phyloP scores from a whole-genome alignment of 2,113 vertebrate species.

The Cepphus grylle region DNA sequence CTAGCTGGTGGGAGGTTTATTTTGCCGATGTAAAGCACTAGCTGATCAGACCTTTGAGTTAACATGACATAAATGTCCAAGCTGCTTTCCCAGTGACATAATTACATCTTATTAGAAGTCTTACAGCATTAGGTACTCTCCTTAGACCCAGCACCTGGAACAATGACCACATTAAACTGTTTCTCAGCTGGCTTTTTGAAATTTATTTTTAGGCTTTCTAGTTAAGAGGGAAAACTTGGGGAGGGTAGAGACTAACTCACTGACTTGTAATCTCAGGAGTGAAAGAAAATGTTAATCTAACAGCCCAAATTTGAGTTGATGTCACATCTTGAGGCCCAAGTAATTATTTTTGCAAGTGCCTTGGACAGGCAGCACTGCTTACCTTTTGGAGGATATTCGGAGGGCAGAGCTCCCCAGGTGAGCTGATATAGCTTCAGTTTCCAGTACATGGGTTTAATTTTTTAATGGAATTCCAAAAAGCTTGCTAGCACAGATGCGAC shows the following conservation, averaged over 20 bases:
- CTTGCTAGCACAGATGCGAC: conserved; percentile 1
- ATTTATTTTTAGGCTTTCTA: background rate
- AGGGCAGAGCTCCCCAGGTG: conserved; percentile 36
- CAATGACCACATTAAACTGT: background rate
- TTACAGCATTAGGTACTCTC: background rate
- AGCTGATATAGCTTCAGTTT: conserved; percentile 34
- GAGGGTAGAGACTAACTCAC: background rate
- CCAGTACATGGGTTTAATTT: conserved; percentile 52
- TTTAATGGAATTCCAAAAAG: conserved; percentile 33
- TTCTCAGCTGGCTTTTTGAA: background rate
- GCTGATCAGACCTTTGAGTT: background rate
- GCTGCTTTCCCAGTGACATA: background rate
- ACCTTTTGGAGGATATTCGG: conserved; percentile 26
- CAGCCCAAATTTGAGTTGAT: background rate
- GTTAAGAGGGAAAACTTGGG: background rate
- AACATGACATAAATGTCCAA: background rate
- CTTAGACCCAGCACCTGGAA: background rate
- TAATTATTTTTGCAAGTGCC: background rate
- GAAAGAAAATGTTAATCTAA: background rate
- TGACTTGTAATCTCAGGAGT: background rate
- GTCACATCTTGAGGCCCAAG: background rate
- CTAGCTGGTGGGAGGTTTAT: background rate
- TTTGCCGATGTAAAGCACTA: background rate
- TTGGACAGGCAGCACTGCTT: background rate
- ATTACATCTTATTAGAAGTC: background rate